These are phyloP conservation scores for Andrena trimmerana DNA, from an alignment of 2,888 invertebrate species.

Conservation along the genomic window DNA sequence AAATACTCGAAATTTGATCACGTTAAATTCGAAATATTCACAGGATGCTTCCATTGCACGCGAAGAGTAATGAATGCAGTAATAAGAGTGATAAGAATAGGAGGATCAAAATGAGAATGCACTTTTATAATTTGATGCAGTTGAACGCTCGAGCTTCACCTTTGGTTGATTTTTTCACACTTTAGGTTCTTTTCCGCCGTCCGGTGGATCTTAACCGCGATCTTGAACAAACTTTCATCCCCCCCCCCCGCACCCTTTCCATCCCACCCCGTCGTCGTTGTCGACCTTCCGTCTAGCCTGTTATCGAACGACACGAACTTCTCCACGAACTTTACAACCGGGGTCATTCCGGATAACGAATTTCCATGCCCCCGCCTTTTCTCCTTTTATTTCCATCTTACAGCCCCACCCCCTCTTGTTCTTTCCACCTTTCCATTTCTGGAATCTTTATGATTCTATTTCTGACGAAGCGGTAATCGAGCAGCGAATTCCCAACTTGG, in stretches of 20 bases:
- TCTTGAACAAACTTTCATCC: constrained; percentile 56
- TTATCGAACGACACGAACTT: constrained; percentile 71
- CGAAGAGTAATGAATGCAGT: no score
- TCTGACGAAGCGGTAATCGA: constrained; percentile 45
- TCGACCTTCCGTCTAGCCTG: constrained; percentile 59
- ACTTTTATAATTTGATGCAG: no score
- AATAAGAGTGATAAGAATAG: no score
- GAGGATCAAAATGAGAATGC: neutral
- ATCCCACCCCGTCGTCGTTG: constrained; percentile 50
- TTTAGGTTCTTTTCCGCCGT: constrained; percentile 36
- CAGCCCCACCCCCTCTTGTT: constrained; percentile 24
- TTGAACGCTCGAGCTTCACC: neutral
- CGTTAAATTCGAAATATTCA: no score
- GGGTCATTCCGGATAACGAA: constrained; percentile 68
- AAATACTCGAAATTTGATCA: neutral
- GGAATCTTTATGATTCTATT: constrained; percentile 54
- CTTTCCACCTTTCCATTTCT: constrained; percentile 36
- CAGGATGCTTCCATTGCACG: no score
- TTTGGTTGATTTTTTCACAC: constrained; percentile 31
- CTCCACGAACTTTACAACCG: constrained; percentile 64
- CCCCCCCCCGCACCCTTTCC: neutral
- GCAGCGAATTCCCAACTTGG: constrained; percentile 38
- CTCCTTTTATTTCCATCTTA: constrained; percentile 31
- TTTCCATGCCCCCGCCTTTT: constrained; percentile 50
- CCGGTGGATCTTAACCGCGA: constrained; percentile 31